These are phyloP conservation scores for Tridacna crocea DNA, from an alignment of 2,888 invertebrate species.

Conservation along the genomic window DNA sequence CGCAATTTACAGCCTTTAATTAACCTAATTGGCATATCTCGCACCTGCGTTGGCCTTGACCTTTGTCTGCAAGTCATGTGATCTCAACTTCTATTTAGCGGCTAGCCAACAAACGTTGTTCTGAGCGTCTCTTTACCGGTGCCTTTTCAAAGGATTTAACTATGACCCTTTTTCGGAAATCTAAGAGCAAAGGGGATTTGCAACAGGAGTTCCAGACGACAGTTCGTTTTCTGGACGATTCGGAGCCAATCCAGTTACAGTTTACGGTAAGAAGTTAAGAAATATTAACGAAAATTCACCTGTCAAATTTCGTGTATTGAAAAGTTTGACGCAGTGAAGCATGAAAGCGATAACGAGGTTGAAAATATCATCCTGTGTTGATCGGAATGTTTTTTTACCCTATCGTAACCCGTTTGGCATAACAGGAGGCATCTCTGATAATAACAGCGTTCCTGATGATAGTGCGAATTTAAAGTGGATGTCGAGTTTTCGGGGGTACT, in stretches of 20 bases:
- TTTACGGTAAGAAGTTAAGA: slow-evolving; percentile 78
- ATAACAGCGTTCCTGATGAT: too few species aligned
- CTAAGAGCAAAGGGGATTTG: slow-evolving; percentile 78
- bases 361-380: background rate
- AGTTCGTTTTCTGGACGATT: slow-evolving; percentile 82
- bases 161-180: slow-evolving; percentile 78
- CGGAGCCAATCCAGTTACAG: slow-evolving; percentile 80
- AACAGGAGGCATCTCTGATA: too few species aligned
- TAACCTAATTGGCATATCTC: slow-evolving; percentile 28
- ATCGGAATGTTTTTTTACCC: too few species aligned
- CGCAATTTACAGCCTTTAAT: slow-evolving; percentile 11
- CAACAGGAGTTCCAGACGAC: slow-evolving; percentile 82
- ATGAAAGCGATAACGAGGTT: slow-evolving; percentile 31
- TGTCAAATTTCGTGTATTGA: slow-evolving; percentile 48
- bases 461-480: too few species aligned
- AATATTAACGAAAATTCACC: slow-evolving; percentile 41
- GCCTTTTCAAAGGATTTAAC: slow-evolving; percentile 51
- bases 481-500: too few species aligned
- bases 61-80: slow-evolving; percentile 69
- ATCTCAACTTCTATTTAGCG: slow-evolving; percentile 63
- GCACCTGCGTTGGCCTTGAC: slow-evolving; percentile 65
- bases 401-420: too few species aligned
- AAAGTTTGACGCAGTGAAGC: slow-evolving; percentile 33
- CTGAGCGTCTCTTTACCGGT: slow-evolving; percentile 54
- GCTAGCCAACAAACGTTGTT: slow-evolving; percentile 58